These are phyloP conservation scores for Anguilla japonica DNA, from an alignment of 2,113 vertebrate species.

Conservation along the genomic window DNA sequence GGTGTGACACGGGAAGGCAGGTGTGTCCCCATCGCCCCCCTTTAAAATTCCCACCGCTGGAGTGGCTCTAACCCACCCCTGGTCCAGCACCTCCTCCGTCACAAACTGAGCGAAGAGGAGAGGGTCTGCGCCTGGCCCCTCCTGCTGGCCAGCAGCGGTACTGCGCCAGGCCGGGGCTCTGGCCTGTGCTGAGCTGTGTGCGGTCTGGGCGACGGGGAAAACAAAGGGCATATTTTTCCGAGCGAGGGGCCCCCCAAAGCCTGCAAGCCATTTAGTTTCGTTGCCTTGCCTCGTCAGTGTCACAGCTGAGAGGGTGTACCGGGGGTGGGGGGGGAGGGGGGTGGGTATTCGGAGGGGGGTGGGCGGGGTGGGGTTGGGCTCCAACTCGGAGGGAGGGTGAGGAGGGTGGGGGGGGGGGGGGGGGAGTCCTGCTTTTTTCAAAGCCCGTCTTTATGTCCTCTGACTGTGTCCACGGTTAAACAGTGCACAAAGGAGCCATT, in stretches of 20 bases:
- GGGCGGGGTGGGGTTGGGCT: slow-evolving; percentile 40
- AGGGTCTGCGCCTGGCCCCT: slow-evolving; percentile 22
- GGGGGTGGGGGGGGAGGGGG: slow-evolving; percentile 34
- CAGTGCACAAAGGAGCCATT: slow-evolving; percentile 80
- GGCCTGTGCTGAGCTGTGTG: slow-evolving; percentile 44
- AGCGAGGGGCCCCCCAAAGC: slow-evolving; percentile 32
- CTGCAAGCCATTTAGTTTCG: slow-evolving; percentile 37
- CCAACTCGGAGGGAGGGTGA: slow-evolving; percentile 28
- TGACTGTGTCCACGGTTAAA: slow-evolving; percentile 73
- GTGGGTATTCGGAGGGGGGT: slow-evolving; percentile 24
- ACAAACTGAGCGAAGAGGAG: not conserved
- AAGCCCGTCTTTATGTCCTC: slow-evolving; percentile 79
- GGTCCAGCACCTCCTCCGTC: no score
- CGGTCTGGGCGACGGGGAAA: slow-evolving; percentile 50
- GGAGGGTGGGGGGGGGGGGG: slow-evolving; percentile 7
- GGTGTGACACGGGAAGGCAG: no score
- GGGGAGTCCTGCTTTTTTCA: slow-evolving; percentile 62
- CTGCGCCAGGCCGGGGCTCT: slow-evolving; percentile 23
- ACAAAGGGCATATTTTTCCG: slow-evolving; percentile 66
- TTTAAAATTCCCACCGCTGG: no score
- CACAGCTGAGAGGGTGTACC: slow-evolving; percentile 30
- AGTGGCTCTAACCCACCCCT: no score
- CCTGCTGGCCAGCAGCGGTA: slow-evolving; percentile 49
- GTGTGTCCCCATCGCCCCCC: no score
- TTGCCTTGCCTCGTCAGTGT: slow-evolving; percentile 43